Evolutionary conservation across 2,888 invertebrate species (phyloP).

Genomic region (Caenorhabditis parvicauda): DNA sequence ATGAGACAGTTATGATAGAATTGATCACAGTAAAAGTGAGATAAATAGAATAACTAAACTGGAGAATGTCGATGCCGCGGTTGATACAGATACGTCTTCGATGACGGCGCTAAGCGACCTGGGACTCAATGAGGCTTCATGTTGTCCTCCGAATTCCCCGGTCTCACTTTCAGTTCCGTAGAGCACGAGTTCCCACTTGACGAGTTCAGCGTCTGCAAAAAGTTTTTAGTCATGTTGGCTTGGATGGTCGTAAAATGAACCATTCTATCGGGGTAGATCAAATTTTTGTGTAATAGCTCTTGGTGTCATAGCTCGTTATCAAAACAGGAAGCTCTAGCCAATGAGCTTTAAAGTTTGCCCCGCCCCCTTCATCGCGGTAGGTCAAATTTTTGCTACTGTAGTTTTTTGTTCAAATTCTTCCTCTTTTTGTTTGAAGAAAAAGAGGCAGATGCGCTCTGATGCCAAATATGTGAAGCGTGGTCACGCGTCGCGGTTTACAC

Average conservation of each 20-base stretch:
- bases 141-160: slow-evolving; percentile 45
- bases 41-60: too few species aligned
- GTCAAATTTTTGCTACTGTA: not conserved
- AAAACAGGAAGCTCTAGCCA: not conserved
- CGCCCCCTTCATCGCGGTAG: too few species aligned
- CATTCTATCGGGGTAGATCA: not conserved
- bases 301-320: not conserved
- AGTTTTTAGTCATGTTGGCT: not conserved
- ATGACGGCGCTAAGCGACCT: slow-evolving; percentile 7
- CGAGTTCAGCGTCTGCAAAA: slow-evolving; percentile 58
- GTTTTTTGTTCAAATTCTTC: too few species aligned
- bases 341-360: too few species aligned
- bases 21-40: too few species aligned
- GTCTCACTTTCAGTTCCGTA: slow-evolving; percentile 57
- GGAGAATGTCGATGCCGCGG: too few species aligned
- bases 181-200: slow-evolving; percentile 61
- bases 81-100: too few species aligned
- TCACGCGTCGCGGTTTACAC: too few species aligned
- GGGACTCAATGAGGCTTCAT: slow-evolving; percentile 20
- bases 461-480: too few species aligned
- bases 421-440: too few species aligned
- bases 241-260: not conserved
- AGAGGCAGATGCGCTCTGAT: too few species aligned
- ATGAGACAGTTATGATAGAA: too few species aligned
- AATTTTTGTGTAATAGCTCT: not conserved